Percentiles rank a stretch among this genome's conserved stretches.
Evolutionary conservation across 2,797 vertebrate genomes (phyloP).

Genomic region (Acipenser ruthenus): DNA sequence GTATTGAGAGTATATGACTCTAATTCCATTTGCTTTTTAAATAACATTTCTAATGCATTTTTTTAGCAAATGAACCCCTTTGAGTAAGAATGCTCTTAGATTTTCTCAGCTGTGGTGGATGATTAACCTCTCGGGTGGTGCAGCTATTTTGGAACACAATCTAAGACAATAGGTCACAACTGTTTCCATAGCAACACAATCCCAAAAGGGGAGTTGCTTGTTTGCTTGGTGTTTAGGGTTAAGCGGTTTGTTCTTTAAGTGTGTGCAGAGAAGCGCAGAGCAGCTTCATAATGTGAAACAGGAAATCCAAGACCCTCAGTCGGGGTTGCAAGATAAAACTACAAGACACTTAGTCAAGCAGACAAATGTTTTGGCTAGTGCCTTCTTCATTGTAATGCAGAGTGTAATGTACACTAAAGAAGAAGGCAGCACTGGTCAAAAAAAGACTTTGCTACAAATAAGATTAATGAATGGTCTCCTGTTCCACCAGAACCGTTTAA

Average conservation of each 20-base stretch:
- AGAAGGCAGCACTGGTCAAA: constrained; percentile 1
- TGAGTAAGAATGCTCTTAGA: constrained; percentile 45
- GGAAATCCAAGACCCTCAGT: neutral
- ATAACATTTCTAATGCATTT: constrained; percentile 19
- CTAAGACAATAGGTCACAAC: constrained; percentile 12
- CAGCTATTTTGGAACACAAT: constrained; percentile 14
- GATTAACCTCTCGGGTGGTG: constrained; percentile 14
- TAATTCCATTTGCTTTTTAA: too few relatives aligned
- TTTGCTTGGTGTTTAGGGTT: constrained; percentile 3
- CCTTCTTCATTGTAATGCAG: neutral
- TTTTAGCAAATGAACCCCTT: constrained; percentile 10
- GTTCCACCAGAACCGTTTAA: too few relatives aligned
- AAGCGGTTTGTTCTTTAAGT: neutral
- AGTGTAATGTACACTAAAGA: constrained; percentile 8
- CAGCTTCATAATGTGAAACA: neutral
- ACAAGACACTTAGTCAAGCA: neutral
- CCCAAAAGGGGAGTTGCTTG: constrained; percentile 9
- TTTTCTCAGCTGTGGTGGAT: constrained; percentile 38
- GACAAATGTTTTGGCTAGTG: too few relatives aligned
- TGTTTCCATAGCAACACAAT: constrained; percentile 25
- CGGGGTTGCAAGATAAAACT: neutral
- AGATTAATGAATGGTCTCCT: neutral
- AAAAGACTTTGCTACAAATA: neutral
- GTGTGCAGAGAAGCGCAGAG: neutral
- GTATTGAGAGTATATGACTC: too few relatives aligned